Percentiles rank a stretch among this genome's conserved stretches.
phyloP scores from a whole-genome alignment of 2,113 vertebrate genomes.

The Sinocyclocheilus anophthalmus region DNA sequence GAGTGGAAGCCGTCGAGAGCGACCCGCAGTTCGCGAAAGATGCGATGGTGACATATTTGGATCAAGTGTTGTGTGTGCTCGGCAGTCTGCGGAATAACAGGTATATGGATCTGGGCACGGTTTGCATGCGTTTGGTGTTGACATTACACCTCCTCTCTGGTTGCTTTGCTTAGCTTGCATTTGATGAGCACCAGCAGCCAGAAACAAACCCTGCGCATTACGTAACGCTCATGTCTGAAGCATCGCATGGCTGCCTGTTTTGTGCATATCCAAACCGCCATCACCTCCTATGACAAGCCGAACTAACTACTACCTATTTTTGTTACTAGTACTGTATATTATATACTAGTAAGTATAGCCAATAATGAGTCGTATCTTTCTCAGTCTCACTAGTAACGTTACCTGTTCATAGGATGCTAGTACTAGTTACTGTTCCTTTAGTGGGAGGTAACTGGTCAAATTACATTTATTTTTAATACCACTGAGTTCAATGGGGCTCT shows the following conservation, averaged over 20 bases:
- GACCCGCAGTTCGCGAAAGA: slow-evolving; percentile 81
- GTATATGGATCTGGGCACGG: slow-evolving; percentile 62
- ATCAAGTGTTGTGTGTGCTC: slow-evolving; percentile 89
- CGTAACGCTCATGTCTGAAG: slow-evolving; percentile 58
- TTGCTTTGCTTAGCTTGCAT: slow-evolving; percentile 28
- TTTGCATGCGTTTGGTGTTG: neutral
- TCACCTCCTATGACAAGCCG: neutral
- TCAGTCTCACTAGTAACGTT: neutral
- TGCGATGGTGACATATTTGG: slow-evolving; percentile 87
- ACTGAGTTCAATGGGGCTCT: neutral
- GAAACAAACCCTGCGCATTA: slow-evolving; percentile 71
- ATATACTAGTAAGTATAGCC: neutral
- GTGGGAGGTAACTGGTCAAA: neutral
- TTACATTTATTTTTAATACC: neutral
- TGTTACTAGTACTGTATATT: neutral
- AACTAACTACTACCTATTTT: neutral
- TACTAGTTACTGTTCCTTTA: neutral
- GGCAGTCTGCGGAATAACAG: slow-evolving; percentile 90
- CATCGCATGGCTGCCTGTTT: slow-evolving; percentile 30
- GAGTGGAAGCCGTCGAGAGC: slow-evolving; percentile 67
- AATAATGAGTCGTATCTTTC: neutral
- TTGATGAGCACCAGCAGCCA: slow-evolving; percentile 49
- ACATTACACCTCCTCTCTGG: neutral
- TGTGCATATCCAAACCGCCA: neutral
- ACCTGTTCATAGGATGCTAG: neutral